Evolutionary conservation across 2,113 vertebrate species (phyloP), one percentile per base, ranked within the genome.

Genomic region (Periophthalmodon schlosseri): DNA sequence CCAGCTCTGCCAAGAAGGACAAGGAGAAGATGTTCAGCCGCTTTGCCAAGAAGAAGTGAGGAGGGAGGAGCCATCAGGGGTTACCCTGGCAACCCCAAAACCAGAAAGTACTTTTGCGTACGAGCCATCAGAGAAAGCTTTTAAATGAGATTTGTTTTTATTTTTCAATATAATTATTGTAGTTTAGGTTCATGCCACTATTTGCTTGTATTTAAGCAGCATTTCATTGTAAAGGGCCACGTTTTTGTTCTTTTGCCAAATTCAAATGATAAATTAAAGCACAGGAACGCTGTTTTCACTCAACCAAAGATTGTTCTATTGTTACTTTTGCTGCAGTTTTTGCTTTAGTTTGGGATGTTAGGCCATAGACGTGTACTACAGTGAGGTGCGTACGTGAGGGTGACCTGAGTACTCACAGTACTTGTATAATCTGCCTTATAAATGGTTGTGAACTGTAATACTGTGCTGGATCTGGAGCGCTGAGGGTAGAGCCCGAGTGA

Each of bases 41-140:
- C 85, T 97, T 97, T 80, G 92, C 96, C 75, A 98, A 96, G 85
- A 98, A 99, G 94, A 99, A 99, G 91, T 97, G 93, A 94, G 70
- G 60, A 76, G 2, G 54, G 70, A 61, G 23, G 69, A 44, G 71
- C 70, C 54, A 56, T 36, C 10, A 11, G 9, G 44, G 54, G 67
- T 76, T 81, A 76, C 69, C 79, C n/a, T 57, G 79, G 78, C 72
- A 89, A 84, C 82, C 80, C 61, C 77, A 70, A 70, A 73, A 76
- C 74, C 76, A 81, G 77, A 79, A 76, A 75, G 73, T 78, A 79
- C 76, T 73, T 83, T 84, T 81, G 86, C 87, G 81, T 84, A 86
- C 82, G 88, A 79, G 84, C 81, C 70, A 23, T 78, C 67, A 46
- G 67, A 84, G 77, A 47, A 3, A 76, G 78, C 74, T 88, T 92